Evolutionary conservation across 2,888 invertebrate genomes (phyloP).

Genomic region (Seira ritae): DNA sequence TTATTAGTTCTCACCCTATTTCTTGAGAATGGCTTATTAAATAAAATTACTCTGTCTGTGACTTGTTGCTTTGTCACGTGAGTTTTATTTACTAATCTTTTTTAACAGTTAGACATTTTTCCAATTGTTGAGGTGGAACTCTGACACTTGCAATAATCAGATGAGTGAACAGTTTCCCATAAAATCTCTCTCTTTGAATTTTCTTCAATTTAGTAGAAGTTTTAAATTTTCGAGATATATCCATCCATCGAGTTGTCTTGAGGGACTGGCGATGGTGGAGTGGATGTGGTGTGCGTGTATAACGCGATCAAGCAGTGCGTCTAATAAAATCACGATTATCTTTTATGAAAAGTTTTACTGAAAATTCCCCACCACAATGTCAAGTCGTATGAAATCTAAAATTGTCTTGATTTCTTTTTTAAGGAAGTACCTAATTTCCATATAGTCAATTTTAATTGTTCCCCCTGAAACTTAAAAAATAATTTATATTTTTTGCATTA

Average conservation of each 20-base stretch:
- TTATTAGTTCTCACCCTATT: slow-evolving; percentile 66
- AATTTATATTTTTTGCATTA: slow-evolving; percentile 11
- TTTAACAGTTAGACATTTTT: slow-evolving; percentile 23
- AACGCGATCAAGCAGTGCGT: not conserved
- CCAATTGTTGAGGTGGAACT: no score
- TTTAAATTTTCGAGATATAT: no score
- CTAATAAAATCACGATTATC: no score
- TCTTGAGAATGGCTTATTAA: slow-evolving; percentile 61
- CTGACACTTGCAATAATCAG: no score
- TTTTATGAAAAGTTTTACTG: no score
- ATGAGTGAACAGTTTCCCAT: no score
- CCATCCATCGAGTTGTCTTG: not conserved
- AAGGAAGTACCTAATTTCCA: no score
- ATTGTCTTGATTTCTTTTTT: no score
- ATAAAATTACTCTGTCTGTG: slow-evolving; percentile 38
- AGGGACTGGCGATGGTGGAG: not conserved
- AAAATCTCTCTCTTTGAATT: no score
- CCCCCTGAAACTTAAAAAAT: slow-evolving; percentile 28
- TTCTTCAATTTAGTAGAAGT: no score
- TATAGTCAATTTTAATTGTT: not conserved
- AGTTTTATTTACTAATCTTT: slow-evolving; percentile 38
- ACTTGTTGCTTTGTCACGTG: slow-evolving; percentile 41
- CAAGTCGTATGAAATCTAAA: no score
- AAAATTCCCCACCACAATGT: no score
- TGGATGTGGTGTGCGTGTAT: not conserved